phyloP scores from a whole-genome alignment of 2,888 invertebrate species.

The Odontocerum albicorne region DNA sequence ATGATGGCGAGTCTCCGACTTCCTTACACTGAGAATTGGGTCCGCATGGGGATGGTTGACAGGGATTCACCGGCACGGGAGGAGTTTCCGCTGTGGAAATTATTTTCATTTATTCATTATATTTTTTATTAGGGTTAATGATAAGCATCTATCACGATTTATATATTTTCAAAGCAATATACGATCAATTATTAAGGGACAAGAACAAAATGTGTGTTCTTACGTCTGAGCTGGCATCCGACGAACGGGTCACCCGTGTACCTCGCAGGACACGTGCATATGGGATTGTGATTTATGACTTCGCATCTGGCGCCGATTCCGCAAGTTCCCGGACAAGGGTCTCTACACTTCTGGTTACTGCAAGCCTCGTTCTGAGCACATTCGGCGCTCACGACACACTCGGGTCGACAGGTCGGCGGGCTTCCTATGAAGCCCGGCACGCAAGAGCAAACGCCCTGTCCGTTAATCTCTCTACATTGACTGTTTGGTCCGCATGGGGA shows the following conservation, averaged over 20 bases:
- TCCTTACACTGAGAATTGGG: slow-evolving; percentile 73
- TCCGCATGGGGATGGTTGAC: slow-evolving; percentile 80
- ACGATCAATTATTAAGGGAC: too few relatives aligned
- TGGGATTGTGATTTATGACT: slow-evolving; percentile 79
- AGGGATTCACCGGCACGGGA: slow-evolving; percentile 62
- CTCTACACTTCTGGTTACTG: slow-evolving; percentile 75
- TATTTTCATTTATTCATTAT: too few relatives aligned
- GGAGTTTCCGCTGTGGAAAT: slow-evolving; percentile 49
- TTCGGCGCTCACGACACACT: slow-evolving; percentile 74
- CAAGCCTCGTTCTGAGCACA: slow-evolving; percentile 75
- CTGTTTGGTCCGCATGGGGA: slow-evolving; percentile 80
- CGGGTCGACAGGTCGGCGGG: slow-evolving; percentile 78
- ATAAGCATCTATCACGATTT: too few relatives aligned
- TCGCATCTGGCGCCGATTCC: slow-evolving; percentile 65
- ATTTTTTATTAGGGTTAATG: too few relatives aligned
- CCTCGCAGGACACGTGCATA: slow-evolving; percentile 69
- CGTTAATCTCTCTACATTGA: slow-evolving; percentile 72
- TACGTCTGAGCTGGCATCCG: slow-evolving; percentile 60
- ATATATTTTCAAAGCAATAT: too few relatives aligned
- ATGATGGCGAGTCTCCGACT: slow-evolving; percentile 67
- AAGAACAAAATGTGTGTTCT: too few relatives aligned
- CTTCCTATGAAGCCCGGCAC: slow-evolving; percentile 70
- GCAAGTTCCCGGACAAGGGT: slow-evolving; percentile 84
- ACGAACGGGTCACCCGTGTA: slow-evolving; percentile 77
- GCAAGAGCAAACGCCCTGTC: slow-evolving; percentile 73